Evolutionary conservation across 2,888 invertebrate species (phyloP), one percentile per base, ranked within the genome.

Genomic region (Leptothorax acervorum): DNA sequence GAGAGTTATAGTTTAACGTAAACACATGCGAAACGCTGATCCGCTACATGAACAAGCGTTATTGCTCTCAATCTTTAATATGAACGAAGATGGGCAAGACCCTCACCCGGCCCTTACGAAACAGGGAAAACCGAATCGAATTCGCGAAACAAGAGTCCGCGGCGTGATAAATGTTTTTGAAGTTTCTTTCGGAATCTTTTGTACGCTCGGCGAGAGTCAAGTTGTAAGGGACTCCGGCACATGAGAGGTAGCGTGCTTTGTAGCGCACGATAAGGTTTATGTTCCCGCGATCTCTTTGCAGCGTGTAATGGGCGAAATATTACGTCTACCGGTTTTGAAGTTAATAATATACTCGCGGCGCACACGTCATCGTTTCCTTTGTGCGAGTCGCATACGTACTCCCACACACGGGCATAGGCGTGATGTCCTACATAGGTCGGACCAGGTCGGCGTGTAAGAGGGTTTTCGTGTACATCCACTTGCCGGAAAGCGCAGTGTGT

Each of bases 401-500:
- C 18, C 42, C 2, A 8, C 63, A 71, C 66, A 73, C 31, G 51
- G 28, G 42, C 66, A 55, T 39, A 55, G 60, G 73, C 75, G 62
- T 65, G 68, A 83, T 83, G 23, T 23, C 23, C 23, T 23, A 87
- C 84, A 71, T 86, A 81, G 83, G 78, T 83, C 87, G 55, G 83
- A 68, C 74, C 85, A 74, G 86, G 85, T 85, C 79, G 82, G 35
- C 75, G 68, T 91, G 82, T 90, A 91, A 90, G 89, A 88, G 91
- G 87, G 88, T 90, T 90, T 88, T 85, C 91, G 82, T 90, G 90
- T 90, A 87, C 70, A 88, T 74, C 85, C 87, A 86, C 91, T 90
- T 90, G 89, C 82, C 74, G 84, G 82, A 85, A 85, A 90, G 86
- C 91, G 85, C 73, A 85, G 73, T 84, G 85, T 83, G 88, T 87